A percentile compares a stretch with the other conserved stretches of the same genome.
These are phyloP conservation scores for Scaptomyza cyrtandrae DNA, from an alignment of 2,888 invertebrate species.

Conservation along the genomic window DNA sequence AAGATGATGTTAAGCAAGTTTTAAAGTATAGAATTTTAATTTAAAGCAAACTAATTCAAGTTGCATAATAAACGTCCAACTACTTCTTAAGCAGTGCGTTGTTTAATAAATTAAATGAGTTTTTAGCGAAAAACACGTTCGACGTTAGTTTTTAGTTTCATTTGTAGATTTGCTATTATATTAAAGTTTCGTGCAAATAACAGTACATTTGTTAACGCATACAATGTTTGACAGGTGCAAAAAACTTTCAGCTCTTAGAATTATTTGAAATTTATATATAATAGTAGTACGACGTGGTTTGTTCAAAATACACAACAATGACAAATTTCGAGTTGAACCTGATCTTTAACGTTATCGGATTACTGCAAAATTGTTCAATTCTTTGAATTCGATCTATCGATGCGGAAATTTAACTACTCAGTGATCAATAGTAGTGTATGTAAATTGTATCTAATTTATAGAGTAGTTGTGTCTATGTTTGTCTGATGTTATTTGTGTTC, in stretches of 20 bases:
- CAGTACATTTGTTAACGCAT: constrained; percentile 40
- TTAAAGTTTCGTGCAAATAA: constrained; percentile 54
- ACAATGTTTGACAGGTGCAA: constrained; percentile 58
- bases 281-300: constrained; percentile 25
- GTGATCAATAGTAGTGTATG: constrained; percentile 45
- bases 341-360: constrained; percentile 24
- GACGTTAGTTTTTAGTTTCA: constrained; percentile 20
- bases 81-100: constrained; percentile 56
- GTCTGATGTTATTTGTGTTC: constrained; percentile 35
- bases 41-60: constrained; percentile 56
- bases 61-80: constrained; percentile 61
- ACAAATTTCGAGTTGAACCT: constrained; percentile 18
- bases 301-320: constrained; percentile 38
- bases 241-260: constrained; percentile 56
- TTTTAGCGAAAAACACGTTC: constrained; percentile 56
- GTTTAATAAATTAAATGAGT: constrained; percentile 65
- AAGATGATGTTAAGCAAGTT: constrained; percentile 10
- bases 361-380: constrained; percentile 60
- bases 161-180: constrained; percentile 35
- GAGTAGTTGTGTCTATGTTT: constrained; percentile 36
- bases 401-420: constrained; percentile 59
- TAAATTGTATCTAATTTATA: constrained; percentile 50
- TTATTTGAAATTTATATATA: constrained; percentile 63
- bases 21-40: constrained; percentile 53
- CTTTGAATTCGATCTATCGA: constrained; percentile 42